A percentile compares a stretch with the other conserved stretches of the same genome.
These are phyloP conservation scores for Varroa destructor DNA, from an alignment of 1,140 invertebrate genomes.

Conservation along the genomic window DNA sequence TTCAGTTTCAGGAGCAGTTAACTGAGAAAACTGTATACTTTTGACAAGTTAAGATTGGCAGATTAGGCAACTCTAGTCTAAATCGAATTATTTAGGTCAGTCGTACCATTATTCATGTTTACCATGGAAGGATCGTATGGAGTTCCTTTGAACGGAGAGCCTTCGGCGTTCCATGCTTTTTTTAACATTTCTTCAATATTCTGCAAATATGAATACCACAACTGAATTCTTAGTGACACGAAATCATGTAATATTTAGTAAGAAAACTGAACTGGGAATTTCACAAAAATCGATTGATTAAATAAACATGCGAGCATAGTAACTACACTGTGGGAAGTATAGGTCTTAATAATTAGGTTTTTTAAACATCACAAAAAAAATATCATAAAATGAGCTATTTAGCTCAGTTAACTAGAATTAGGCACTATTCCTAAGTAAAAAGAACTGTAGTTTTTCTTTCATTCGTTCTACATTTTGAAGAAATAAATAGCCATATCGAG, in stretches of 20 bases:
- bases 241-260: neutral
- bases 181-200: neutral
- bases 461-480: too few species aligned
- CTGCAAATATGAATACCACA: neutral
- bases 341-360: neutral
- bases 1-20: too few species aligned
- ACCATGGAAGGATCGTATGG: conserved; percentile 8
- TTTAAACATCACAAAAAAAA: neutral
- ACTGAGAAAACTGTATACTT: too few species aligned
- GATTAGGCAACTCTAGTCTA: too few species aligned
- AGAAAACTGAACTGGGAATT: neutral
- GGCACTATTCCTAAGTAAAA: too few species aligned
- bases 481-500: too few species aligned
- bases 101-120: neutral
- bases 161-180: conserved; percentile 12
- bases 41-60: too few species aligned
- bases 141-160: conserved; percentile 1
- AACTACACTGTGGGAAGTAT: neutral
- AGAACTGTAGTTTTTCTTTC: too few species aligned
- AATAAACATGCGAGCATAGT: neutral
- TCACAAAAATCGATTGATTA: neutral
- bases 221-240: neutral
- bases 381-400: neutral
- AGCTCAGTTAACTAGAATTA: neutral
- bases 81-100: too few species aligned